Base-by-base conservation (phyloP, 2,888 invertebrate species). In the Rhamnusium bicolor region DNA sequence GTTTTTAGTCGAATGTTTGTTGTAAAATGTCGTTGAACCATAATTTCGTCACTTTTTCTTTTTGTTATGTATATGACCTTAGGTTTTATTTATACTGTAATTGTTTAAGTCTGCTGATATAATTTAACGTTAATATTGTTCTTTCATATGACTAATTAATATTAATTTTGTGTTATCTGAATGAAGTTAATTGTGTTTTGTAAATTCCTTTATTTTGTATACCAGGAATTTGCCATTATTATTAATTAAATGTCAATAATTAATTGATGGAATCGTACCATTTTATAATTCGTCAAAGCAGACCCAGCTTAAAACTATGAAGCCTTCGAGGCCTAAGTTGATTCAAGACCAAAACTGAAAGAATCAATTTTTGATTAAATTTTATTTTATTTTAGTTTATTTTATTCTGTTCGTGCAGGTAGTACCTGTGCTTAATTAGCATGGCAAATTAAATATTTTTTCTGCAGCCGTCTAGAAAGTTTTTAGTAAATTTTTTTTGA, bases 1-100 rank as follows among this genome's bases (percentile, higher is more conserved):
- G 80, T 79, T 81, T 82, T 74, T 71, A 79, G 79, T 75, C 79
- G 78, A 79, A 74, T 84, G 83, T 81, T 82, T 81, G 79, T 83
- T 73, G 72, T 73, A 62, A 63, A 74, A 78, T 75, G 80, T 81
- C 81, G 74, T 72, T 79, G 80, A 81, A 79, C 81, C 69, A 60
- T 61, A 76, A 78, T 76, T 76, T 76, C 70, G 76, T 75, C 73
- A 63, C 74, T 54, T 75, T 73, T 75, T 75, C 75, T 74, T 76
- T 76, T 77, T 60, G 32, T 56, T 60, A 67, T 62, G 74, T 74
- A 65, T 47, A 58, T 71, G 73, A 75, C 72, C 77, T 75, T 72
- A 71, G 54, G 18, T 61, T 62, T 76, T 73, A 71, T 76, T 76
- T 73, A 71, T 62, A 68, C 24, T 60, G 46, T 56, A 67, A 67